A percentile compares a stretch with the other conserved stretches of the same genome.
Evolutionary conservation across 53 echinoderm and acorn worm species (phyloP).

Genomic region (Glandiceps talaboti): DNA sequence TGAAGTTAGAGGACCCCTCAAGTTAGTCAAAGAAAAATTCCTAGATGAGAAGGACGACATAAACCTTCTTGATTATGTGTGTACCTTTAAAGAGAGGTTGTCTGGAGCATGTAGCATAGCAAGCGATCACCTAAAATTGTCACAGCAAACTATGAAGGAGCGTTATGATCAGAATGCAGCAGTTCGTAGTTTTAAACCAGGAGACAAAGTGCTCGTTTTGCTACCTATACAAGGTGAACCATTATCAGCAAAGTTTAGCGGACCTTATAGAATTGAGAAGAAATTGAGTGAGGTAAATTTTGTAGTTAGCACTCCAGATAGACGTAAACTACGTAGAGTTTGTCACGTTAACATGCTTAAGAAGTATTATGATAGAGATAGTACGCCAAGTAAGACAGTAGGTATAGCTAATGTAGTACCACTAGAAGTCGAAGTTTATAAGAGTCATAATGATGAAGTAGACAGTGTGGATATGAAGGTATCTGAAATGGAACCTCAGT

Average conservation of each 20-base stretch:
- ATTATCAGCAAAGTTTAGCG: constrained; percentile 31
- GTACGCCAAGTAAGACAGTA: background rate
- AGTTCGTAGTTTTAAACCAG: constrained; percentile 26
- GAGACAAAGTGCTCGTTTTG: constrained; percentile 39
- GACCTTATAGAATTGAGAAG: constrained; percentile 28
- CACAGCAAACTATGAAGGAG: constrained; percentile 27
- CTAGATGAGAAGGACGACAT: background rate
- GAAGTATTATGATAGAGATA: constrained; percentile 18
- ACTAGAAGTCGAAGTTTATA: background rate
- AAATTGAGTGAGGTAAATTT: constrained; percentile 39
- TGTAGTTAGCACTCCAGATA: constrained; percentile 42
- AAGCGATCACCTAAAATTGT: background rate
- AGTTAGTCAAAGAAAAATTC: constrained; percentile 23
- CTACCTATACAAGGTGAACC: constrained; percentile 39
- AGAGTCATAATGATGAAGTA: background rate
- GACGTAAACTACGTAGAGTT: constrained; percentile 25
- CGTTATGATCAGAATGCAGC: constrained; percentile 32
- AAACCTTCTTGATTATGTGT: constrained; percentile 45
- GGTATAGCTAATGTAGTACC: background rate
- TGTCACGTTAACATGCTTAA: constrained; percentile 56
- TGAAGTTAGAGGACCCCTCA: constrained; percentile 16
- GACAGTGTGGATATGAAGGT: background rate
- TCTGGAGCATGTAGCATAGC: constrained; percentile 27
- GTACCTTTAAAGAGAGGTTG: constrained; percentile 25
- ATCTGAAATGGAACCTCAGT: background rate